phyloP scores from a whole-genome alignment of 2,888 invertebrate genomes.

The Drosophila monieri region DNA sequence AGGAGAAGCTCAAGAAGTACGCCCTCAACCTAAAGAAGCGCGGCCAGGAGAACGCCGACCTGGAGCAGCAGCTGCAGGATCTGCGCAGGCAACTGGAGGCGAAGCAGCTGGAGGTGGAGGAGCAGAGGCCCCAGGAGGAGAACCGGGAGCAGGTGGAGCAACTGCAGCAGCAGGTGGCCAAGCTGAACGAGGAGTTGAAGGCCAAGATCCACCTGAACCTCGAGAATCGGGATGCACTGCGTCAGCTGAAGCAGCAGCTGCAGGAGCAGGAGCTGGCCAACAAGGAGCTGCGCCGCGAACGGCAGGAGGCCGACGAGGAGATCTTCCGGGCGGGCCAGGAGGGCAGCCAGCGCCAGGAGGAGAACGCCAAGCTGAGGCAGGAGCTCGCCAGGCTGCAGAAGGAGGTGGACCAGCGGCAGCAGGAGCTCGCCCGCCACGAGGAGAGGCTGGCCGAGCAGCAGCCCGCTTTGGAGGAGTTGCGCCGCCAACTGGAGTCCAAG shows the following conservation, averaged over 20 bases:
- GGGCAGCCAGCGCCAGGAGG: background rate
- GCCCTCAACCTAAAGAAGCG: constrained; percentile 91
- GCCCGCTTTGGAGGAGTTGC: constrained; percentile 83
- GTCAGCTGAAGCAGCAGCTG: constrained; percentile 37
- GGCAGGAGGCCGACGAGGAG: constrained; percentile 77
- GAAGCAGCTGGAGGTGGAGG: constrained; percentile 6
- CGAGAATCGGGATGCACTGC: constrained; percentile 38
- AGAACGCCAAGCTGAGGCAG: background rate
- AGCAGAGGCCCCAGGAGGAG: constrained; percentile 6
- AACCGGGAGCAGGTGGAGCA: constrained; percentile 22
- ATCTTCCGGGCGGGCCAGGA: constrained; percentile 20
- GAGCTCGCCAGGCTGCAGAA: background rate
- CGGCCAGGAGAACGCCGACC: constrained; percentile 86
- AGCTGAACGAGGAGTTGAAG: constrained; percentile 38
- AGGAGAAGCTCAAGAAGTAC: constrained; percentile 91
- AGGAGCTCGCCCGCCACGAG: constrained; percentile 7
- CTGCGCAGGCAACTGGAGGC: constrained; percentile 32
- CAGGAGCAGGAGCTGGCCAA: constrained; percentile 41
- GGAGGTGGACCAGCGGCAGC: constrained; percentile 14
- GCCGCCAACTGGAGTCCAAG: constrained; percentile 85
- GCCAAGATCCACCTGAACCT: constrained; percentile 44
- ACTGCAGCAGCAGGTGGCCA: constrained; percentile 36
- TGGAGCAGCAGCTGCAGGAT: constrained; percentile 85
- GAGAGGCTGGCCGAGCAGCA: constrained; percentile 56
- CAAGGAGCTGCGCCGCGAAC: constrained; percentile 47